Conservation (phyloP, 1,140 invertebrate species). For the Meloidogyne floridensis region DNA sequence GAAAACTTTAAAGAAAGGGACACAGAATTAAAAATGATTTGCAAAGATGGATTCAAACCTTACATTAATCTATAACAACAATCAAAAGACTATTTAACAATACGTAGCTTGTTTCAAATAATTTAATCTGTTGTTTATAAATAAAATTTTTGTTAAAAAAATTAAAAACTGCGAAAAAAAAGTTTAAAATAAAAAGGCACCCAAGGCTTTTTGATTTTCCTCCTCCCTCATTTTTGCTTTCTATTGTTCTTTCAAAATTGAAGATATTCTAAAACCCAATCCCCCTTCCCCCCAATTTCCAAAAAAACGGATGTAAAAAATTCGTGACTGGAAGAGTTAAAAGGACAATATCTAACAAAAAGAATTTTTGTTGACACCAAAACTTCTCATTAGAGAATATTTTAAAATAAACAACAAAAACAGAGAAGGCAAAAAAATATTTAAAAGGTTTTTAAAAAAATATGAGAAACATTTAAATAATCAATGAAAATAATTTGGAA, state of each 20-base stretch:
- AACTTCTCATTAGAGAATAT: background rate
- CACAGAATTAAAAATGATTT: no score
- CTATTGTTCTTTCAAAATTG: background rate
- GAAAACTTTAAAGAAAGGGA: no score
- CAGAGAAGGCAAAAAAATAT: background rate
- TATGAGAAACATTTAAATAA: background rate
- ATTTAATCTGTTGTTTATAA: no score
- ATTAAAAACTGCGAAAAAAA: no score
- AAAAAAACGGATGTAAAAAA: conserved; percentile 4
- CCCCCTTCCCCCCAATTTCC: background rate
- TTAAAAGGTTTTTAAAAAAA: background rate
- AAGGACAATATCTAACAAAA: background rate
- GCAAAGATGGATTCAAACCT: no score
- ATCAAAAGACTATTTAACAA: no score
- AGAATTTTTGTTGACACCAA: background rate
- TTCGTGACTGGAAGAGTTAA: background rate
- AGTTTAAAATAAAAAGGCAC: background rate
- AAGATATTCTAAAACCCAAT: background rate
- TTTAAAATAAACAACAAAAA: background rate
- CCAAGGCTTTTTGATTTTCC: background rate
- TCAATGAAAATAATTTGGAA: background rate
- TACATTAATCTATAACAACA: no score
- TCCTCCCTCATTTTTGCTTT: background rate
- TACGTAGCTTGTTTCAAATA: no score
- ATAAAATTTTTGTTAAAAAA: no score